Conservation (phyloP, 2,888 invertebrate species). For the Epistrophella euchroma region DNA sequence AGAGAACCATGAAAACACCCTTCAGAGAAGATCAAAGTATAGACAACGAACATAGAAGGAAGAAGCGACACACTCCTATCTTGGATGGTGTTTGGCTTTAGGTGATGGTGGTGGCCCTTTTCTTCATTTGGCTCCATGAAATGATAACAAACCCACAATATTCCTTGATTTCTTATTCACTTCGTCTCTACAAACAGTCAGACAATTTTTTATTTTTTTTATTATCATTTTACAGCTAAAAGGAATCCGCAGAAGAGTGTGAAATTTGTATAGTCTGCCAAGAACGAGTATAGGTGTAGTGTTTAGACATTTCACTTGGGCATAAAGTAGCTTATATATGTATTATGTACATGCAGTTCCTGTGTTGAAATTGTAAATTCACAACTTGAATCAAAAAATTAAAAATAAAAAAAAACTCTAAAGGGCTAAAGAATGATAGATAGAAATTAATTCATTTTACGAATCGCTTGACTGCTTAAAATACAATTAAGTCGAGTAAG, state of each 20-base stretch:
- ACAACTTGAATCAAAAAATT: constrained; percentile 30
- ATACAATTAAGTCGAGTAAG: constrained; percentile 65
- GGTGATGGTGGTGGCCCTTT: constrained; percentile 14
- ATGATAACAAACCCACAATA: constrained; percentile 60
- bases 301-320: constrained; percentile 65
- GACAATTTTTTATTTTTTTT: neutral
- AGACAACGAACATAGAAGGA: constrained; percentile 32
- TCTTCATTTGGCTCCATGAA: constrained; percentile 40
- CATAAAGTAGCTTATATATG: constrained; percentile 35
- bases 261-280: constrained; percentile 50
- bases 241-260: constrained; percentile 51
- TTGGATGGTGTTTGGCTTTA: constrained; percentile 1
- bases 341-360: constrained; percentile 13
- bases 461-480: constrained; percentile 62
- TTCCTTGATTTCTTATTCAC: neutral
- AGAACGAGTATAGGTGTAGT: neutral
- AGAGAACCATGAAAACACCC: constrained; percentile 46
- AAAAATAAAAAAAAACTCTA: neutral
- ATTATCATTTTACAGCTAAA: constrained; percentile 16
- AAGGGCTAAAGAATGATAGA: neutral
- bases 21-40: constrained; percentile 49
- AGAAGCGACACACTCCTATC: constrained; percentile 6
- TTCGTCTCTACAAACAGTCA: constrained; percentile 14
- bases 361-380: constrained; percentile 66
- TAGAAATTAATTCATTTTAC: constrained; percentile 52